A percentile compares a stretch with the other conserved stretches of the same genome.
phyloP scores from a whole-genome alignment of 2,888 invertebrate species.

The Polymixis flavicincta region DNA sequence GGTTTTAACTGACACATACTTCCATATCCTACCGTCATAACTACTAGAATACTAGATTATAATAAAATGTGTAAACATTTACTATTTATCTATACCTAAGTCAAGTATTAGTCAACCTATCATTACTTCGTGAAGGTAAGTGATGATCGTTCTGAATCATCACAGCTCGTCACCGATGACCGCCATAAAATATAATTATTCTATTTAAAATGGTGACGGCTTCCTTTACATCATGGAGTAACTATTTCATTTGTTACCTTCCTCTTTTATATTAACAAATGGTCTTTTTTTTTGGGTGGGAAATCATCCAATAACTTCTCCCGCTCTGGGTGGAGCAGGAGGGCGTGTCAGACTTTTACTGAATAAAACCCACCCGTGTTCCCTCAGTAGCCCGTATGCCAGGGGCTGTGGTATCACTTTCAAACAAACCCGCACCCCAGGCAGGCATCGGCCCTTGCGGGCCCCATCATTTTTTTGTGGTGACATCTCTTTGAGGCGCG shows the following conservation, averaged over 20 bases:
- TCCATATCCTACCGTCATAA: neutral
- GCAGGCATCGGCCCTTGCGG: too few relatives aligned
- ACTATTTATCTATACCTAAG: neutral
- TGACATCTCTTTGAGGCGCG: too few relatives aligned
- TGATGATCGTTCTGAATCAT: conserved; percentile 49
- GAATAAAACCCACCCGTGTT: too few relatives aligned
- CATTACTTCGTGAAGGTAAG: conserved; percentile 20
- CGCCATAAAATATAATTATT: neutral
- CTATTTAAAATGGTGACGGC: conserved; percentile 27
- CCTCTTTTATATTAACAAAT: neutral
- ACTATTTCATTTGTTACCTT: conserved; percentile 7
- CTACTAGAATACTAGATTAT: neutral
- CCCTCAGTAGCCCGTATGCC: too few relatives aligned
- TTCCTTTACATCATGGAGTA: conserved; percentile 3
- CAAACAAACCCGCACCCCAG: too few relatives aligned
- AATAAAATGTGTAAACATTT: neutral
- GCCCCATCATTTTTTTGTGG: too few relatives aligned
- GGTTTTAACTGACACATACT: neutral
- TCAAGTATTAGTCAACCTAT: conserved; percentile 38
- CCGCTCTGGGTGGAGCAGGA: too few relatives aligned
- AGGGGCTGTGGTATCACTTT: too few relatives aligned
- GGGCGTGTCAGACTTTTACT: too few relatives aligned
- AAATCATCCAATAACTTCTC: too few relatives aligned
- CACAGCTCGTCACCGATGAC: conserved; percentile 31
- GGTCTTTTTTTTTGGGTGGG: too few relatives aligned